Percentiles rank a stretch among this genome's conserved stretches.
These are phyloP conservation scores for Acanthosepion pharaonis DNA, from an alignment of 2,888 invertebrate genomes.

Conservation along the genomic window DNA sequence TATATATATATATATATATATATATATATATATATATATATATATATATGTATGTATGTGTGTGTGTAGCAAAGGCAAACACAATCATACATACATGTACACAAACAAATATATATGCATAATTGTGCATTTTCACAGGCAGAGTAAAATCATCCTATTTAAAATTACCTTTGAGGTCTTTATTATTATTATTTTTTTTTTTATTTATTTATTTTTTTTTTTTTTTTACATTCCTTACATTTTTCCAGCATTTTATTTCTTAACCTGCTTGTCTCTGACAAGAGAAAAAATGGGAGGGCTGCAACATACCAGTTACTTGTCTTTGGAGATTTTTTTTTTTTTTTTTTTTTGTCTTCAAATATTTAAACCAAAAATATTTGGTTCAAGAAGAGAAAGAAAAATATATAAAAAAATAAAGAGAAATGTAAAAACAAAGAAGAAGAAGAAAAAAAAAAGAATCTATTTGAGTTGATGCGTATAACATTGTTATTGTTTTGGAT, in stretches of 20 bases:
- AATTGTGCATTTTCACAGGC: not conserved
- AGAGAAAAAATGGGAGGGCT: not conserved
- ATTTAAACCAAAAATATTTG: not conserved
- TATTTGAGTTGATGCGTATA: not conserved
- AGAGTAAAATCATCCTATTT: not conserved
- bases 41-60: not conserved
- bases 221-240: not conserved
- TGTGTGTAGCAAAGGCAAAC: not conserved
- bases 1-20: constrained; percentile 36
- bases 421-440: not conserved
- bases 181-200: too few relatives aligned
- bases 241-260: not conserved
- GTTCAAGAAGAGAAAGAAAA: not conserved
- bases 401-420: not conserved
- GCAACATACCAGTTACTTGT: not conserved
- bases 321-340: not conserved
- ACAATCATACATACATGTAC: not conserved
- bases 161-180: not conserved
- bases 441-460: not conserved
- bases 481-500: not conserved
- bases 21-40: too few relatives aligned
- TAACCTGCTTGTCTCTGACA: not conserved
- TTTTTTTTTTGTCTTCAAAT: not conserved
- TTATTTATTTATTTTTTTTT: too few relatives aligned
- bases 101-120: not conserved